Conservation (phyloP, 2,113 vertebrate species). For the Coptodon bakossiorum region DNA sequence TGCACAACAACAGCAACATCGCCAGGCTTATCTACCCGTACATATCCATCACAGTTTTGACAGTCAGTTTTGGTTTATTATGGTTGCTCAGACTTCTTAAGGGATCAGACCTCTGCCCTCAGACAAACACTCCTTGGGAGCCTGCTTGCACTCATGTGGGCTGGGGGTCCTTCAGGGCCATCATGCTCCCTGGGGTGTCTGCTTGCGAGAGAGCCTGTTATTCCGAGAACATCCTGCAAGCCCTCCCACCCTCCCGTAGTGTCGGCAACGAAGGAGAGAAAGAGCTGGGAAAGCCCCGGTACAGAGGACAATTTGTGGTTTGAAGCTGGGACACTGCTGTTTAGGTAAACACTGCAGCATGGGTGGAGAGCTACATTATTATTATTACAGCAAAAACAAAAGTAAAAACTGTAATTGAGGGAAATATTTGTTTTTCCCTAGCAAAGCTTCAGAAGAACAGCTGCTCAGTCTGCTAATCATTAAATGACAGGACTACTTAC, state of each 20-base stretch:
- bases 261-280: neutral
- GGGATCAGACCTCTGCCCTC: slow-evolving; percentile 37
- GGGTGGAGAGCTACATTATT: neutral
- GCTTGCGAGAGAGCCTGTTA: slow-evolving; percentile 34
- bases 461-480: slow-evolving; percentile 1
- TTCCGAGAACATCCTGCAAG: slow-evolving; percentile 20
- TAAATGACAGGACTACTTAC: neutral
- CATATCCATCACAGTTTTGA: slow-evolving; percentile 9
- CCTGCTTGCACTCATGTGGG: slow-evolving; percentile 23
- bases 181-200: slow-evolving; percentile 48
- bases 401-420: slow-evolving; percentile 16
- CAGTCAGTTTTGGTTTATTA: slow-evolving; percentile 29
- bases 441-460: neutral
- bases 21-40: neutral
- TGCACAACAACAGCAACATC: neutral
- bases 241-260: slow-evolving; percentile 33
- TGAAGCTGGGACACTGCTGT: slow-evolving; percentile 10
- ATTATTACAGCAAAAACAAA: neutral
- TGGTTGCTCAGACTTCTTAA: slow-evolving; percentile 14
- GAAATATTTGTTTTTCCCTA: neutral
- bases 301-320: slow-evolving; percentile 20
- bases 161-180: slow-evolving; percentile 24
- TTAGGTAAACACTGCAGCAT: slow-evolving; percentile 27
- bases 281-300: slow-evolving; percentile 33
- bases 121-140: slow-evolving; percentile 48